Percentiles rank a stretch among this genome's conserved stretches.
phyloP scores from a whole-genome alignment of 2,797 vertebrate genomes.

The Emydoidea blandingii region DNA sequence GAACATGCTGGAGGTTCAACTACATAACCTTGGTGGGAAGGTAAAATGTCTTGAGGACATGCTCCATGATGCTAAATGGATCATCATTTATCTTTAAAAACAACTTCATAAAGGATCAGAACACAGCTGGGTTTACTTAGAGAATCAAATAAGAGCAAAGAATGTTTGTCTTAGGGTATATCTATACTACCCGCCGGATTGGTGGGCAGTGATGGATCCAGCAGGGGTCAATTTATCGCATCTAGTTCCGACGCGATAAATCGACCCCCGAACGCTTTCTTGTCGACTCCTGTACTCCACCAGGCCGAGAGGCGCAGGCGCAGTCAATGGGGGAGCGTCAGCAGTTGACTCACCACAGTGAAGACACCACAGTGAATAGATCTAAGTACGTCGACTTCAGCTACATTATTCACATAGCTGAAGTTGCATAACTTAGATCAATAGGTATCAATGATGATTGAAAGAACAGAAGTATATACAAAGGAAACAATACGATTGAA shows the following conservation, averaged over 20 bases:
- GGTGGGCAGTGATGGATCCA: no score
- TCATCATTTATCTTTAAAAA: neutral
- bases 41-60: neutral
- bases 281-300: no score
- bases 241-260: no score
- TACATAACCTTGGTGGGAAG: neutral
- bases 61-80: neutral
- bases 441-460: neutral
- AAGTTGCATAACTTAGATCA: neutral
- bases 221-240: no score
- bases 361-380: no score
- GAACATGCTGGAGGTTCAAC: neutral
- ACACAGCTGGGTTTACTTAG: neutral
- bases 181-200: no score
- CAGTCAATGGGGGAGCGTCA: no score
- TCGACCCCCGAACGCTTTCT: no score
- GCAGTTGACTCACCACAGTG: no score
- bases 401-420: no score
- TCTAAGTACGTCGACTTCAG: no score
- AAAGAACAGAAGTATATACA: neutral
- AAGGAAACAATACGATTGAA: constrained; percentile 19
- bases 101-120: neutral
- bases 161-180: neutral
- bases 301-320: no score
- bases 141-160: neutral